Base-by-base conservation (phyloP, 1,140 invertebrate species). In the Diuraphis noxia region DNA sequence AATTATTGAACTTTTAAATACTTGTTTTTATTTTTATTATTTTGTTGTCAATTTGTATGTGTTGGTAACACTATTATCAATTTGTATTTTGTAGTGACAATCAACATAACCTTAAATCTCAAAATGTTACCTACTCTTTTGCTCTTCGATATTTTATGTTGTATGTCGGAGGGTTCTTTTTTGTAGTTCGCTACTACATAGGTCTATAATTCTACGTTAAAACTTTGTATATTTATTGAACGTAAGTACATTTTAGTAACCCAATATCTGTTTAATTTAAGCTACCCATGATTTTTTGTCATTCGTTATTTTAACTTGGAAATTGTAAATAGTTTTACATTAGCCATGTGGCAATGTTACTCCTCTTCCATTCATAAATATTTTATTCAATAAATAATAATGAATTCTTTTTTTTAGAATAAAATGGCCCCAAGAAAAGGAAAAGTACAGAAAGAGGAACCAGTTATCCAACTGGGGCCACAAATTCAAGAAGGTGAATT, bases 401-500 rank as follows among this genome's bases (percentile, higher is more conserved):
- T 36, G 36, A 46, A 34, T 49, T 38, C 3, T 34, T 77, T 77
- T n/a, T 13, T 91, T 81, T 91, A 91, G 77, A 40, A 38, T 30
- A 89, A 82, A 43, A 99, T 99, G 99, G 98, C 98, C 93, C 98
- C 98, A 92, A 97, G 98, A 93, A 99, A 99, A 95, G 98, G 98
- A 95, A 99, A 99, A 96, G 96, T 96, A 93, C 97, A 97, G 93
- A 98, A 99, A 95, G 98, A 99, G 94, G 97, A 99, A 94, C 98
- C 98, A 72, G 98, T 99, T 94, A 97, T 99, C 40, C 97, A 97
- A 41, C 96, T 99, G 92, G 99, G 99, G 92, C 99, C 99, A 85
- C 99, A 99, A 95, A 98, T 99, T 46, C 96, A 97, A 92, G 98
- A 99, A 93, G 99, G 99, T 91, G 99, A 99, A 95, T 97, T 97